Evolutionary conservation across 2,888 invertebrate species (phyloP).

Genomic region (Meandrusa payeni): DNA sequence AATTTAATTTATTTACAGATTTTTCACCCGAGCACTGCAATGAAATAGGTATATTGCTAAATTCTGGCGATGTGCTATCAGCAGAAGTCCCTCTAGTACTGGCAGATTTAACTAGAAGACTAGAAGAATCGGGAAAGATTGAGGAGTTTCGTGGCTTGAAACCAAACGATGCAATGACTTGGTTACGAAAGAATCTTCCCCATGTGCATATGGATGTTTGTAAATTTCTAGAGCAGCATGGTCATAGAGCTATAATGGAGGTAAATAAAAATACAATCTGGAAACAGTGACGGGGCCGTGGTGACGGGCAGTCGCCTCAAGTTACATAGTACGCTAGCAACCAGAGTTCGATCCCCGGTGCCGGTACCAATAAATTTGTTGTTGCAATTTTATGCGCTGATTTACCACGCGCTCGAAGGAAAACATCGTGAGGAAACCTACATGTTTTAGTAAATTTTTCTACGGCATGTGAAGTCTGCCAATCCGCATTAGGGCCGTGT

Average conservation of each 20-base stretch:
- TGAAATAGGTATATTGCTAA: constrained; percentile 85
- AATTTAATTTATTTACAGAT: too few species aligned
- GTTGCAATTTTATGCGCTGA: too few species aligned
- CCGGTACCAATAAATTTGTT: too few species aligned
- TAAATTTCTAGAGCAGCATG: constrained; percentile 84
- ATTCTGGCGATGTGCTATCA: constrained; percentile 86
- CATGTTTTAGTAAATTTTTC: too few species aligned
- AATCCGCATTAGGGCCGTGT: too few species aligned
- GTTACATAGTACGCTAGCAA: too few species aligned
- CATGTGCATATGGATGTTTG: constrained; percentile 67
- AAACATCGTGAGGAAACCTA: too few species aligned
- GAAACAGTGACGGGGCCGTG: too few species aligned
- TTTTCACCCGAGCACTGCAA: constrained; percentile 83
- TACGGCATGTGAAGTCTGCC: too few species aligned
- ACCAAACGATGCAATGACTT: constrained; percentile 74
- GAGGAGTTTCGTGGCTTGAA: constrained; percentile 72
- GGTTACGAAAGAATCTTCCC: constrained; percentile 79
- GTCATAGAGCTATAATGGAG: constrained; percentile 85
- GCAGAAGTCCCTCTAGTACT: constrained; percentile 85
- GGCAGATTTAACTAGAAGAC: constrained; percentile 60
- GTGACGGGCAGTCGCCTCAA: too few species aligned
- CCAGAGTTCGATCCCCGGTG: too few species aligned
- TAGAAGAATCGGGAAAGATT: constrained; percentile 60
- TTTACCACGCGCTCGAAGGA: too few species aligned
- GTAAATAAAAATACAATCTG: constrained; percentile 54